phyloP scores from a whole-genome alignment of 2,113 vertebrate genomes.

The Actinemys pallida region DNA sequence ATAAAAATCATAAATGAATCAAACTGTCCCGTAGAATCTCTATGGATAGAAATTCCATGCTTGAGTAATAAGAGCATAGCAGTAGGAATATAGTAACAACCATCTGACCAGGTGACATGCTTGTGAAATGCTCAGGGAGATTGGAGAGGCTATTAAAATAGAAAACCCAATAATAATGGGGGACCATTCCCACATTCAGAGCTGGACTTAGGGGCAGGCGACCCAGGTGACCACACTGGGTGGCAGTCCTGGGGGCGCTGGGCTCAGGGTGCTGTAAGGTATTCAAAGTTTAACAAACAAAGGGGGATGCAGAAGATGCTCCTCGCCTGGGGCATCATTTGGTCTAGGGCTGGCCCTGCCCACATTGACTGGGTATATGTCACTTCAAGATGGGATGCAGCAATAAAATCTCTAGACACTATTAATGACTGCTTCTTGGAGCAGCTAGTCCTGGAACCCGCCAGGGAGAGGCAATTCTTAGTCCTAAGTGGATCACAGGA shows the following conservation, averaged over 20 bases:
- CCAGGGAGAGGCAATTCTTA: neutral
- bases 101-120: neutral
- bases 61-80: neutral
- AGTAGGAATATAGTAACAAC: neutral
- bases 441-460: neutral
- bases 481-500: neutral
- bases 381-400: neutral
- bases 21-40: neutral
- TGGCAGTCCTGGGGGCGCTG: too few species aligned
- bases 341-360: too few species aligned
- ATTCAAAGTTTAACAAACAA: too few species aligned
- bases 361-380: neutral
- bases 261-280: too few species aligned
- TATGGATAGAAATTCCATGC: neutral
- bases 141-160: neutral
- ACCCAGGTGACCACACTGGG: too few species aligned
- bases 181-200: too few species aligned
- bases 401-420: neutral
- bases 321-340: too few species aligned
- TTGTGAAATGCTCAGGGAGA: neutral
- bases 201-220: too few species aligned
- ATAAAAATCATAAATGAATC: neutral
- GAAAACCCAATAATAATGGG: neutral
- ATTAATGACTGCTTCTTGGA: neutral
- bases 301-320: too few species aligned